Evolutionary conservation across 2,113 vertebrate genomes (phyloP).

Genomic region (Rattus norvegicus): DNA sequence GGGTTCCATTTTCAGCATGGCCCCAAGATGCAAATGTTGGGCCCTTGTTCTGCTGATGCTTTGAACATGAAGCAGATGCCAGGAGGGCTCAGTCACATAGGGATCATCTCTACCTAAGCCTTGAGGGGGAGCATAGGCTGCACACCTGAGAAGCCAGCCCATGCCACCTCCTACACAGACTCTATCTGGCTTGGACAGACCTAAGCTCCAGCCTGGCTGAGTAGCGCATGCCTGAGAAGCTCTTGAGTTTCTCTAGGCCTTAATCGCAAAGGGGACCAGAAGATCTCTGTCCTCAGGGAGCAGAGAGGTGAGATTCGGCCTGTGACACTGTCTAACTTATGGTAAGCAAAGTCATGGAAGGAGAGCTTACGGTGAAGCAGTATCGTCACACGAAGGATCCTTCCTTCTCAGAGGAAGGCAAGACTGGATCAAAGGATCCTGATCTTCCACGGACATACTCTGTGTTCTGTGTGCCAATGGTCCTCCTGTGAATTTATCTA

Average conservation of each 20-base stretch:
- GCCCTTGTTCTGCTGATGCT: neutral
- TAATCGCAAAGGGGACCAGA: neutral
- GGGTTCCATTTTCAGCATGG: neutral
- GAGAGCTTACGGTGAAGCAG: rapidly evolving
- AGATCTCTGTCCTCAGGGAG: neutral
- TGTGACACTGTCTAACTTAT: neutral
- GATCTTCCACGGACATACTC: neutral
- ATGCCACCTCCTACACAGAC: neutral
- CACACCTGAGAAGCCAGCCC: neutral
- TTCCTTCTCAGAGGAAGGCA: neutral
- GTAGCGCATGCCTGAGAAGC: neutral
- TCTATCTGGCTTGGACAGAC: neutral
- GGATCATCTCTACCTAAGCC: rapidly evolving
- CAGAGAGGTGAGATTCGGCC: neutral
- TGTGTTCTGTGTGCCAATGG: neutral
- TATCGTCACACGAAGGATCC: neutral
- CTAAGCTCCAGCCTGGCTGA: neutral
- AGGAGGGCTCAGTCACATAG: rapidly evolving
- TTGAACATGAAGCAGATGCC: neutral
- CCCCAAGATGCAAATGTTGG: neutral
- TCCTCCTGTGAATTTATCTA: neutral
- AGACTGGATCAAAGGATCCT: neutral
- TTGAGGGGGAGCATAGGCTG: neutral
- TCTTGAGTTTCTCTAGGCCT: neutral
- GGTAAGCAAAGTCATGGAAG: neutral